These are phyloP conservation scores for Progne subis DNA, from an alignment of 2,113 vertebrate genomes.

Conservation along the genomic window DNA sequence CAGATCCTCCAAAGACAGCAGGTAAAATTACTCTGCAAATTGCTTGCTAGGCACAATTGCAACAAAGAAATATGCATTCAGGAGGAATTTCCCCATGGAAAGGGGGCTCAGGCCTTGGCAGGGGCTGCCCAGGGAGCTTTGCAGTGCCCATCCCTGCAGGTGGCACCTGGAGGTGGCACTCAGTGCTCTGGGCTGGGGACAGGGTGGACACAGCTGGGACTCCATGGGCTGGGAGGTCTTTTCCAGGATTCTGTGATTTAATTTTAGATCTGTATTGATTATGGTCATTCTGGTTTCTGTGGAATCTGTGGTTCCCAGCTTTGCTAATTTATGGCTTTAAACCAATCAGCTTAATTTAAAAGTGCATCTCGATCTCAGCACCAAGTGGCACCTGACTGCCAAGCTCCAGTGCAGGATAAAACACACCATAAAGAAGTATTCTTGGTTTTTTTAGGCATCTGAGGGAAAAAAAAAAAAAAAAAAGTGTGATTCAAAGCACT, in stretches of 20 bases:
- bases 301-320: not conserved
- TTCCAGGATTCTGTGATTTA: not conserved
- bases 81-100: accelerated
- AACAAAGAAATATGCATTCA: not conserved
- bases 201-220: not conserved
- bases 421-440: not conserved
- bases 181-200: not conserved
- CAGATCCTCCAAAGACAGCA: not conserved
- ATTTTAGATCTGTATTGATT: not conserved
- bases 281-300: not conserved
- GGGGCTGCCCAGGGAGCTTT: not conserved
- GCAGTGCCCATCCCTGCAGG: not conserved
- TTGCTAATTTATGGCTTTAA: not conserved
- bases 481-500: not conserved
- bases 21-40: not conserved
- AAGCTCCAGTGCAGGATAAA: not conserved
- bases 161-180: not conserved
- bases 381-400: not conserved
- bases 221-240: accelerated
- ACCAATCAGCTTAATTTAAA: not conserved
- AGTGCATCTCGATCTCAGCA: not conserved
- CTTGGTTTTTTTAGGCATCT: not conserved
- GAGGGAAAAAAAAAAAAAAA: not conserved
- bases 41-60: not conserved
- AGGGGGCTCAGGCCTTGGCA: accelerated